Evolutionary conservation across 2,888 invertebrate species (phyloP).

Genomic region (Lottia gigantea): DNA sequence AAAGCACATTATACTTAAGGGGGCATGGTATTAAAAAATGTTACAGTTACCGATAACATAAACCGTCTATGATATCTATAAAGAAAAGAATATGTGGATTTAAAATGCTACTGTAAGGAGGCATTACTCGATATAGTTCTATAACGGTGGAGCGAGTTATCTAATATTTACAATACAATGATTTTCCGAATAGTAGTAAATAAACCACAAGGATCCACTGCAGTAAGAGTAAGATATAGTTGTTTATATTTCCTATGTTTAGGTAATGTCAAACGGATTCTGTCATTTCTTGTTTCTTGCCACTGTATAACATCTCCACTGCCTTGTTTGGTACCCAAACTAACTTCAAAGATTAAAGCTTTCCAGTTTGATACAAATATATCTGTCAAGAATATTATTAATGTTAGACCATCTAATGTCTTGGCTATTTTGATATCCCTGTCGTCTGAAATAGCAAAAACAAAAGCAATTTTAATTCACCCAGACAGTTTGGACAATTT

Average conservation of each 20-base stretch:
- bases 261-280: background rate
- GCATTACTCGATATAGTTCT: no score
- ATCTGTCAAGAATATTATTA: background rate
- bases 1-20: no score
- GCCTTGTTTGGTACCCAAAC: background rate
- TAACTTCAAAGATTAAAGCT: background rate
- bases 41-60: no score
- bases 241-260: background rate
- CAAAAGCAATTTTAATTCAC: no score
- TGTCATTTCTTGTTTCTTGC: background rate
- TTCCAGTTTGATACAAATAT: background rate
- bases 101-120: no score
- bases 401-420: background rate
- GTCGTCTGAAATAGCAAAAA: no score
- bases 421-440: no score
- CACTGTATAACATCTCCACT: background rate
- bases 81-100: no score
- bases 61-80: no score
- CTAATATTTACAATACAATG: background rate
- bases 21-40: no score
- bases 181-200: background rate
- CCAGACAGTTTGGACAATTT: no score
- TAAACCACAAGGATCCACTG: conserved; percentile 6
- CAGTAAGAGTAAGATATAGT: conserved; percentile 2
- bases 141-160: no score